Evolutionary conservation across 2,797 vertebrate genomes (phyloP), one percentile per base, ranked within the genome.

Genomic region (Myotis daubentonii): DNA sequence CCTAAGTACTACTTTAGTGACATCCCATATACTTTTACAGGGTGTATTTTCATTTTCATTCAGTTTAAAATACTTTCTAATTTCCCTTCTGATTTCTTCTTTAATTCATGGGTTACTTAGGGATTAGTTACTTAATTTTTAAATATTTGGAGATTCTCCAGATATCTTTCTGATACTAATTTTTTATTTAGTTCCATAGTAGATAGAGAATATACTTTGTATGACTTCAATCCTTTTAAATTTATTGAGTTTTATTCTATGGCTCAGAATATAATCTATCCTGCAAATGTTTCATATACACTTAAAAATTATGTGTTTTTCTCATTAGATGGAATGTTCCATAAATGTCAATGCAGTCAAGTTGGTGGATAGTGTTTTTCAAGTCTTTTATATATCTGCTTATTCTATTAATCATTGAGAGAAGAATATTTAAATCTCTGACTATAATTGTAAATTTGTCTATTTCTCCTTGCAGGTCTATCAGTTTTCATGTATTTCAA

Each of bases 61-160:
- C 66, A 85, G 30, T 85, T 89, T 41, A 71, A 80, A 86, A 92
- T 89, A 81, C 33, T 88, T 88, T 28, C 66, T 85, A 89, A 68
- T 79, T 87, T 79, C 55, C 23, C 55, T 79, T 76, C 62, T 51
- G 49, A 84, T 79, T 94, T 95, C 23, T 81, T 74, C 65, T 87
- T 88, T 88, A 49, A 89, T 81, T 17, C 15, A 44, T 70, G 60
- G 10, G 49, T 85, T 92, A 89, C 44, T 66, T 25, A 94, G 36
- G 44, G 84, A 80, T 84, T 66, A n/a, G 9, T 87, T 71, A 93
- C 9, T 82, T 74, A 33, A 41, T 75, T 95, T 95, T 65, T n/a
- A 88, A 95, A 70, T 95, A 88, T 70, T 51, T 80, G 41, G 36
- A 28, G 33, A 93, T 75, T 81, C 87, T 91, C 49, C 51, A 94